phyloP scores from a whole-genome alignment of 2,797 vertebrate genomes.

The Pteropus rufus region DNA sequence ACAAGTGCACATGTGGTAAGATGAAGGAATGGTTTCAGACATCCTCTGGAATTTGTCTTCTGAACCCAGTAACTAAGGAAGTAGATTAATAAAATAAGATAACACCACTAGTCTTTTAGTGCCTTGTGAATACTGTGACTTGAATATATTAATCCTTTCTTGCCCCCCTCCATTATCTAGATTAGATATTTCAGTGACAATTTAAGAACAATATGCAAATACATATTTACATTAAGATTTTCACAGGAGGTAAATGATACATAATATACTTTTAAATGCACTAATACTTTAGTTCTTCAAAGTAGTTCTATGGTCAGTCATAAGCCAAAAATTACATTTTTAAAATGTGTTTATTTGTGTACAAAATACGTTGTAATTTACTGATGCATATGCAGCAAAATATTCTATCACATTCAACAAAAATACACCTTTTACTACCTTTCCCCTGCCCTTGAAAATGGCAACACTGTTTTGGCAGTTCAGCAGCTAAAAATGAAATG shows the following conservation, averaged over 20 bases:
- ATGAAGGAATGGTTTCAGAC: background rate
- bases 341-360: slow-evolving; percentile 80
- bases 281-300: background rate
- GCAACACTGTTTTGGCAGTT: slow-evolving; percentile 97
- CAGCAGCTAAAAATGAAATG: slow-evolving; percentile 94
- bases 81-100: background rate
- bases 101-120: background rate
- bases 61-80: background rate
- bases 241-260: background rate
- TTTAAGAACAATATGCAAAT: background rate
- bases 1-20: background rate
- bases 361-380: slow-evolving; percentile 88
- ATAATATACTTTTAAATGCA: background rate
- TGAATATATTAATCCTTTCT: background rate
- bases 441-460: slow-evolving; percentile 81
- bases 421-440: slow-evolving; percentile 80
- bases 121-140: background rate
- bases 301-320: slow-evolving; percentile 51
- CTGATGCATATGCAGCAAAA: slow-evolving; percentile 88
- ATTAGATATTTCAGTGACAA: background rate
- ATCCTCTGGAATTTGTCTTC: background rate
- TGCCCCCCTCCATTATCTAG: background rate
- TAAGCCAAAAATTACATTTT: slow-evolving; percentile 62
- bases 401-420: slow-evolving; percentile 83
- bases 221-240: background rate